Evolutionary conservation across 2,888 invertebrate genomes (phyloP).

Genomic region (Romanomermis culicivorax): DNA sequence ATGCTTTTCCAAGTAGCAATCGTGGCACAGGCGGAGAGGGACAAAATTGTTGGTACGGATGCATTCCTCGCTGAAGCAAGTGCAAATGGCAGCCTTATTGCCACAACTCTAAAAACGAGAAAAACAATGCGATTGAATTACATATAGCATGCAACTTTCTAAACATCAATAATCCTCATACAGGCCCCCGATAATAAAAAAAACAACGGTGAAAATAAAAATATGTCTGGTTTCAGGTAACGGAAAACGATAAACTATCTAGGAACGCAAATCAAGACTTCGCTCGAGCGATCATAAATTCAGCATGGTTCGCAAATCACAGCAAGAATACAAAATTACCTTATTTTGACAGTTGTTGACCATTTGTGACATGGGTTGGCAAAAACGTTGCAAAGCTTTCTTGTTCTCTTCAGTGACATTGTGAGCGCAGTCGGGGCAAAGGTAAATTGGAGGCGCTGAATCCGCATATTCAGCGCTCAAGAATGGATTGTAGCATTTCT

Average conservation of each 20-base stretch:
- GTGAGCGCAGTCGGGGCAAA: constrained; percentile 78
- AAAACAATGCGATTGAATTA: too few species aligned
- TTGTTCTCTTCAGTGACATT: constrained; percentile 31
- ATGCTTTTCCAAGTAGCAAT: constrained; percentile 3
- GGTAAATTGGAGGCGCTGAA: constrained; percentile 71
- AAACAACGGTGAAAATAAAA: too few species aligned
- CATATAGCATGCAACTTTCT: too few species aligned
- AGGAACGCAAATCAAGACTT: too few species aligned
- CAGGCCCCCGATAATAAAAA: too few species aligned
- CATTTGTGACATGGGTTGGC: constrained; percentile 23
- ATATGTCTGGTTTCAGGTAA: too few species aligned
- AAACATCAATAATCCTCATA: too few species aligned
- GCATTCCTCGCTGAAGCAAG: constrained; percentile 90
- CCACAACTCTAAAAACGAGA: constrained; percentile 58
- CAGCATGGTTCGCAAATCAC: too few species aligned
- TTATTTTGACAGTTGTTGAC: constrained; percentile 23
- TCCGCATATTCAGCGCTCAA: constrained; percentile 44
- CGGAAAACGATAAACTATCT: too few species aligned
- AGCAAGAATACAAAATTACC: too few species aligned
- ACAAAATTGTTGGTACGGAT: constrained; percentile 85
- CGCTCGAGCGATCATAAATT: too few species aligned
- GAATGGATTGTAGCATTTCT: constrained; percentile 80
- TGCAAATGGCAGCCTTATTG: constrained; percentile 68
- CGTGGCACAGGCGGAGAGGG: constrained; percentile 50
- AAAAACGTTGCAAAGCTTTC: constrained; percentile 16